phyloP scores from a whole-genome alignment of 2,888 invertebrate species.

The Caradrina clavipalpis region DNA sequence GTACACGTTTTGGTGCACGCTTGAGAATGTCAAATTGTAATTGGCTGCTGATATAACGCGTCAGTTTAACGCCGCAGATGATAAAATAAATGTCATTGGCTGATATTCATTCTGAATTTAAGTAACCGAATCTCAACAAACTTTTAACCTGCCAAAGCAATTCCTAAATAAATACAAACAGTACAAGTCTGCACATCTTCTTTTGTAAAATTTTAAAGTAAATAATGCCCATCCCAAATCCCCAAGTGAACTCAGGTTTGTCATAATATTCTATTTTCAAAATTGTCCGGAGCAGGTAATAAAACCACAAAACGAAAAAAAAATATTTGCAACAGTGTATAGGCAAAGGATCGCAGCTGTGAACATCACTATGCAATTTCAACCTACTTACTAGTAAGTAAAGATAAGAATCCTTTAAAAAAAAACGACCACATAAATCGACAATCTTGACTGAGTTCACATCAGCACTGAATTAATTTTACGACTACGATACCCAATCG shows the following conservation, averaged over 20 bases:
- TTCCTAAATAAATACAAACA: conserved; percentile 38
- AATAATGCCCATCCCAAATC: conserved; percentile 9
- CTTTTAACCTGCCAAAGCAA: conserved; percentile 8
- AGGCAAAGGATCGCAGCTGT: conserved; percentile 11
- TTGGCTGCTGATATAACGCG: conserved; percentile 37
- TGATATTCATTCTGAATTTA: conserved; percentile 8
- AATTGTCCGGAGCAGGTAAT: conserved; percentile 37
- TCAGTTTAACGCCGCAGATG: conserved; percentile 26
- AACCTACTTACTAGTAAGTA: conserved; percentile 28
- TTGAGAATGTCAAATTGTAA: conserved; percentile 49
- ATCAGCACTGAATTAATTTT: conserved; percentile 54
- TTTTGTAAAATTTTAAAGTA: not conserved
- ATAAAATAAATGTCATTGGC: conserved; percentile 37
- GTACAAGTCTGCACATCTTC: not conserved
- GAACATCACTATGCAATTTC: conserved; percentile 6
- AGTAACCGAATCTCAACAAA: not conserved
- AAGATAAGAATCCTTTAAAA: conserved; percentile 22
- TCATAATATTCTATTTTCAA: conserved; percentile 3
- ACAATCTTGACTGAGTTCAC: conserved; percentile 34
- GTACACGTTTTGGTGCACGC: conserved; percentile 38
- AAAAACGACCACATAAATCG: conserved; percentile 26
- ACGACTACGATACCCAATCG: conserved; percentile 45
- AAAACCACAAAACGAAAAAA: conserved; percentile 21
- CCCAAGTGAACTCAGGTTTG: not conserved
- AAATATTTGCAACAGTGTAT: conserved; percentile 25